Base-by-base conservation (phyloP, 2,113 vertebrate genomes). In the Tiliqua scincoides region DNA sequence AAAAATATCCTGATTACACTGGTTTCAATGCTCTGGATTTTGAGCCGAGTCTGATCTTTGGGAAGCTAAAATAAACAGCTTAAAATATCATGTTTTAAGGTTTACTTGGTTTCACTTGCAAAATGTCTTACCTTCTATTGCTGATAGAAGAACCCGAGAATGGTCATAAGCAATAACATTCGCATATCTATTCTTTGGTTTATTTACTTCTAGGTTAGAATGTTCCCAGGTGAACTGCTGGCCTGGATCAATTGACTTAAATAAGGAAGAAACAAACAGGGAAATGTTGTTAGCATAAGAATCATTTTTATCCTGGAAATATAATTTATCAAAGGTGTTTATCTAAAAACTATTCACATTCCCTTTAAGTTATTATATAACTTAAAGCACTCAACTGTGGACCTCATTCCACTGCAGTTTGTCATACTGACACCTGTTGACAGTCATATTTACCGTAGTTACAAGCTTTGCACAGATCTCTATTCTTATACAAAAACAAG, bases 211-310 rank as follows among this genome's bases (percentile, higher is more conserved):
- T 96, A 99, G 95, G 95, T 99, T 99, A 73, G 99, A 99, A 89
- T 99, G 98, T 61, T 99, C 98, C 99, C 99, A 99, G 12, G 98
- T 99, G 94, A 99, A 99, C 95, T 99, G 98, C 93, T 99, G 99
- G 48, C 98, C 99, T 1, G 99, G 99, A 91, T 99, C 99, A 92
- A 99, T 97, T 78, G 99, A 99, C 99, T 99, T 96, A 3, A 97
- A 78, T 93, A 91, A 52, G 95, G 88, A 94, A 95, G 90, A 85
- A 92, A 71, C 77, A 89, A 40, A 87, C 40, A 6, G 84, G 86
- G 88, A 0, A 77, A 74, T 48, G 85, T 17, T n/a, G 89, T 37
- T 61, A 82, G 83, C 89, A 89, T 59, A 68, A n/a, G 9, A 68
- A 52, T 18, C 37, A 89, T 82, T 67, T 86, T 91, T 86, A 84